Base-by-base conservation (phyloP, 1,140 invertebrate genomes). In the Drosophila equinoxialis region DNA sequence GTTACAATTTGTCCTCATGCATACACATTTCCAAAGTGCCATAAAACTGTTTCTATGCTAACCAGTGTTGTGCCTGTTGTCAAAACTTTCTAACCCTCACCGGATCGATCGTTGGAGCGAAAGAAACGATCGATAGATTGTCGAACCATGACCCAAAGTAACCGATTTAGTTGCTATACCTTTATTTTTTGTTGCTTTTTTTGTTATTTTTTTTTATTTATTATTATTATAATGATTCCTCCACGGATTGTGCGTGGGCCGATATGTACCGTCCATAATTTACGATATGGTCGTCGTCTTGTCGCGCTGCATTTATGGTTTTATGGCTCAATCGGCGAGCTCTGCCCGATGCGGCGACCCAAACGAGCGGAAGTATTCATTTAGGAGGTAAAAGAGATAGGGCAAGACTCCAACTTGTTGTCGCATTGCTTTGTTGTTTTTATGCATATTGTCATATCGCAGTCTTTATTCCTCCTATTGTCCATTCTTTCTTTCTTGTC, bases 221-320 rank as follows among this genome's bases (percentile, higher is more conserved):
- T 76, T 86, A 77, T 79, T 75, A 82, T 76, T 76, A 83, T 73
- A 68, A 51, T 51, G 45, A 51, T 51, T 51, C 45, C 81, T 77
- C 54, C 81, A 77, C 57, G 70, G 80, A 75, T 71, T 67, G 67
- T 86, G 82, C 82, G 82, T 86, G 83, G 83, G 83, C 68, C 51
- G 23, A 51, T 64, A 58, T 71, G 71, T 62, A 57, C 48, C 48
- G 62, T 68, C 87, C 83, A 86, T 86, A 87, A 87, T 87, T 86
- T 87, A 86, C 79, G 67, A 81, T 65, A 60, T 74, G 79, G 75
- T 76, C 74, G 79, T 76, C 74, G 76, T 86, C 84, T 86, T 87
- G 83, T 86, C 69, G 82, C 73, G 84, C 70, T 86, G 76, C 83
- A 83, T 86, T 86, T 86, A 89, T 86, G 84, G 79, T 70, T 89